phyloP scores from a whole-genome alignment of 2,888 invertebrate species.

The Noctua janthina region DNA sequence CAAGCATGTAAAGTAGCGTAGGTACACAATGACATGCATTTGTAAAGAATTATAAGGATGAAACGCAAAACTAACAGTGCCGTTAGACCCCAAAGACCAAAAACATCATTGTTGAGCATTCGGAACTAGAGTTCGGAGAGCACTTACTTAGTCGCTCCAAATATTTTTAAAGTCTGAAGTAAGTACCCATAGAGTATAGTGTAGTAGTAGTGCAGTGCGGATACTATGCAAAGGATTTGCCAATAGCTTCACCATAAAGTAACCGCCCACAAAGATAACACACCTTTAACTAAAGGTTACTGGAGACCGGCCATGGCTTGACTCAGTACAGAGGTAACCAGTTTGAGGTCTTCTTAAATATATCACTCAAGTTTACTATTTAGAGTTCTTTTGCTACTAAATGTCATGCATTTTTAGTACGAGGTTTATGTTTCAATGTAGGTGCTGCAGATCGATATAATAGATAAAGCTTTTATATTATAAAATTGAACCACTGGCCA shows the following conservation, averaged over 20 bases:
- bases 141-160: neutral
- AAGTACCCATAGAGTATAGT: neutral
- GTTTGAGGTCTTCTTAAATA: neutral
- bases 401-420: neutral
- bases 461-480: neutral
- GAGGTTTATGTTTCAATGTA: neutral
- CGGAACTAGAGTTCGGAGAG: conserved; percentile 1
- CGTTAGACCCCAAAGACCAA: neutral
- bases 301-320: conserved; percentile 17
- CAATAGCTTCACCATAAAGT: conserved; percentile 27
- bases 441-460: neutral
- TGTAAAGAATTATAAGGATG: conserved; percentile 36
- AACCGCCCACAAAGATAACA: conserved; percentile 28
- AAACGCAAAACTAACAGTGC: conserved; percentile 27
- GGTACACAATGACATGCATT: conserved; percentile 21
- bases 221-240: conserved; percentile 8
- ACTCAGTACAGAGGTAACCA: conserved; percentile 2
- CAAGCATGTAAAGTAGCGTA: neutral
- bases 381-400: neutral
- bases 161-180: conserved; percentile 4
- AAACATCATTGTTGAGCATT: neutral
- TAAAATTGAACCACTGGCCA: conserved; percentile 13
- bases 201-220: neutral
- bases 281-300: conserved; percentile 40
- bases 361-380: conserved; percentile 2